Percentiles rank a stretch among this genome's conserved stretches.
These are phyloP conservation scores for Lepidotrigona ventralis DNA, from an alignment of 1,140 invertebrate genomes.

Conservation along the genomic window DNA sequence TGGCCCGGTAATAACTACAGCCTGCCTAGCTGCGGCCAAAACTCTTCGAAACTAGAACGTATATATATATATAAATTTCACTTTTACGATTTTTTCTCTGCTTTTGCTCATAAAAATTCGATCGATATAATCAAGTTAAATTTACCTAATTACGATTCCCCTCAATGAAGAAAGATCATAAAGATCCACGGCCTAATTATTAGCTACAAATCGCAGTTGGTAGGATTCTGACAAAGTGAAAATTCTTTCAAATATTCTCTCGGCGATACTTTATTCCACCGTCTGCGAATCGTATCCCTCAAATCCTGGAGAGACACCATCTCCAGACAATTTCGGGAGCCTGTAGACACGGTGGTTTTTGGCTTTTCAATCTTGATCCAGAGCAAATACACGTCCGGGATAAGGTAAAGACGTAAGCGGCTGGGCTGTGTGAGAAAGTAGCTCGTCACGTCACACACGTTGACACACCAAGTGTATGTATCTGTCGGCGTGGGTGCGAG, in stretches of 20 bases:
- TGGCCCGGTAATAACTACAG: slow-evolving; percentile 71
- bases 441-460: slow-evolving; percentile 54
- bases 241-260: too few species aligned
- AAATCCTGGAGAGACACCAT: not conserved
- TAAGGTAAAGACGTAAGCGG: slow-evolving; percentile 26
- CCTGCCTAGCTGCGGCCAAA: slow-evolving; percentile 54
- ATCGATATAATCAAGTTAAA: too few species aligned
- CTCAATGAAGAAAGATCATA: too few species aligned
- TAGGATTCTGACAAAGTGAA: too few species aligned
- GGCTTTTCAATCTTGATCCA: slow-evolving; percentile 55
- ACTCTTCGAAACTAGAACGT: slow-evolving; percentile 54
- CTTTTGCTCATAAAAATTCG: not conserved
- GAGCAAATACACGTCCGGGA: slow-evolving; percentile 40
- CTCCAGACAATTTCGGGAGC: not conserved
- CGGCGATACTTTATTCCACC: too few species aligned
- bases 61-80: slow-evolving; percentile 21
- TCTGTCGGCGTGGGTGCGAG: slow-evolving; percentile 38
- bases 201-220: too few species aligned
- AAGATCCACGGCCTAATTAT: too few species aligned
- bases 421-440: slow-evolving; percentile 31
- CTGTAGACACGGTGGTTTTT: slow-evolving; percentile 10
- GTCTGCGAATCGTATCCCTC: too few species aligned
- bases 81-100: not conserved
- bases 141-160: too few species aligned
- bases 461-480: slow-evolving; percentile 55